Evolutionary conservation across 2,797 vertebrate genomes (phyloP), one percentile per base, ranked within the genome.

Genomic region (Clangula hyemalis): DNA sequence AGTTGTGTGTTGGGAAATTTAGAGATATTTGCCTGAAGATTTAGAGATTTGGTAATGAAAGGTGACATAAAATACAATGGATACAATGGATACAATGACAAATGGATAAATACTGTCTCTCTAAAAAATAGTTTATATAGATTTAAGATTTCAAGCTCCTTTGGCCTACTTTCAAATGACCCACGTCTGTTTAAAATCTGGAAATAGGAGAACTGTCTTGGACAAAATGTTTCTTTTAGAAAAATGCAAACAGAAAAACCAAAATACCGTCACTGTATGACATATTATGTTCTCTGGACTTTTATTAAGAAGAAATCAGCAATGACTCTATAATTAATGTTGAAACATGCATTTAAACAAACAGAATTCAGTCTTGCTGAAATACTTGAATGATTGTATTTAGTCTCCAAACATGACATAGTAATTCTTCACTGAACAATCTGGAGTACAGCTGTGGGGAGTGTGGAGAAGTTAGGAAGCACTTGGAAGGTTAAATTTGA

Each of bases 391-490:
- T 79, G 28, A 87, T 56, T 83, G 3, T 38, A 72, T 89, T 89
- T 82, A 72, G 49, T 69, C 8, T 49, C 43, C 53, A 90, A 53
- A 90, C 3, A 13, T n/a, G 82, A 74, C 76, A 72, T 13, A 24
- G 41, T 68, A 79, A 86, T 92, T 94, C 53, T 65, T 89, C 76
- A 73, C 27, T 62, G 68, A 68, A 64, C 69, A 85, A 92, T 87
- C 77, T 91, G 87, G 77, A 95, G 74, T 51, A 49, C 91, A 94
- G 86, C 83, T 94, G 95, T 62, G 54, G 47, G 17, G 57, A 87
- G 5, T 16, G 15, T 61, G 53, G 30, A 93, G 30, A 11, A 57
- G 30, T 72, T 53, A 47, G 27, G 49, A 85, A 95, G 28, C 47
- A 43, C 38, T 87, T 54, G 6, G 11, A 53, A 6, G 14, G 30